Conservation (phyloP, 2,888 invertebrate species). For the Agrilus mali region DNA sequence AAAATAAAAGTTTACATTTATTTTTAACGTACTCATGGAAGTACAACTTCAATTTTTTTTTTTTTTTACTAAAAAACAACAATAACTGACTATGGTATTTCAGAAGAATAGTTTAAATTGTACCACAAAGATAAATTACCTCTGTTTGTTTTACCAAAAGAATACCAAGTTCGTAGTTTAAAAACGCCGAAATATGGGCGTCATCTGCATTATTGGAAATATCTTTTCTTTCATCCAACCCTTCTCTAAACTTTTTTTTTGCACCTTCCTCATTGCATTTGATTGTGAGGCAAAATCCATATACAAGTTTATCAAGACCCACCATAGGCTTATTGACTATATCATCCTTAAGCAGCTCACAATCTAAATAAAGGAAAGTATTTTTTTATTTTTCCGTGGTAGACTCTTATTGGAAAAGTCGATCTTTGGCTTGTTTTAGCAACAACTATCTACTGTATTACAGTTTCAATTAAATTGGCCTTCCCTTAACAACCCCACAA, state of each 20-base stretch:
- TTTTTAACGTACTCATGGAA: no score
- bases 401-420: no score
- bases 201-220: slow-evolving; percentile 27
- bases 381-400: no score
- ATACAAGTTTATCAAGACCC: slow-evolving; percentile 39
- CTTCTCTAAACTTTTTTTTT: slow-evolving; percentile 28
- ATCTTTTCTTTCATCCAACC: slow-evolving; percentile 25
- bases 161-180: slow-evolving; percentile 49
- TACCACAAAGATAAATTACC: slow-evolving; percentile 21
- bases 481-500: no score
- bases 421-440: no score
- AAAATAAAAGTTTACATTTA: no score
- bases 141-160: slow-evolving; percentile 33
- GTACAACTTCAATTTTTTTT: no score
- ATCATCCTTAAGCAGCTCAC: slow-evolving; percentile 16
- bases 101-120: no score
- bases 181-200: slow-evolving; percentile 49
- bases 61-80: no score
- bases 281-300: slow-evolving; percentile 38
- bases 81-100: no score
- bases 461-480: no score
- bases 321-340: slow-evolving; percentile 39
- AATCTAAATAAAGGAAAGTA: slow-evolving; percentile 23
- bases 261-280: slow-evolving; percentile 31
- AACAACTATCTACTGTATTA: no score